These are phyloP conservation scores for Drosophila neonasuta DNA, from an alignment of 2,888 invertebrate genomes.

Conservation along the genomic window DNA sequence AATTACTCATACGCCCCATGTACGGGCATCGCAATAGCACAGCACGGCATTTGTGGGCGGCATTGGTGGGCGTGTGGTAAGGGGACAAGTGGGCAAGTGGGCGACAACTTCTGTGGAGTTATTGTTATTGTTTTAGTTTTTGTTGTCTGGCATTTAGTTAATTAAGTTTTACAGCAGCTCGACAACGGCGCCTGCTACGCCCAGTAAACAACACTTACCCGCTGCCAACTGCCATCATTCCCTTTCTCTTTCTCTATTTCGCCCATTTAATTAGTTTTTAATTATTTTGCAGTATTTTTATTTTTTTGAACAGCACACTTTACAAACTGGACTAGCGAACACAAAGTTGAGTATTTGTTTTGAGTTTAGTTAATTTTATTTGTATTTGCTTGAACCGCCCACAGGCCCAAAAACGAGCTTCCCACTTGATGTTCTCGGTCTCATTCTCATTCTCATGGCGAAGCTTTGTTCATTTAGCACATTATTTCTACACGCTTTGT, in stretches of 20 bases:
- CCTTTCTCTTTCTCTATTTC: background rate
- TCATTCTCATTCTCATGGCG: background rate
- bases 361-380: constrained; percentile 72
- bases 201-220: constrained; percentile 17
- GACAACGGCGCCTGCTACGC: constrained; percentile 33
- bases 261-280: constrained; percentile 71
- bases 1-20: constrained; percentile 71
- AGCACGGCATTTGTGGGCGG: constrained; percentile 2
- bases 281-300: constrained; percentile 60
- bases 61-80: background rate
- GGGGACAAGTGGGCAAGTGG: constrained; percentile 7
- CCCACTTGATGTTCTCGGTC: background rate
- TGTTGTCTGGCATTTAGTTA: constrained; percentile 63
- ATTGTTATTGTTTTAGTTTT: constrained; percentile 55
- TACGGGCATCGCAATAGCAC: constrained; percentile 7
- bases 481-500: constrained; percentile 69
- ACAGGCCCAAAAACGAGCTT: constrained; percentile 37
- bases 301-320: constrained; percentile 24
- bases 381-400: constrained; percentile 60
- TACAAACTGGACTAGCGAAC: constrained; percentile 31
- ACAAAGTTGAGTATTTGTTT: constrained; percentile 50
- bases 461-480: constrained; percentile 59
- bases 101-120: constrained; percentile 47
- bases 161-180: constrained; percentile 71
- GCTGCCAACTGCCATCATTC: background rate